A percentile compares a stretch with the other conserved stretches of the same genome.
Evolutionary conservation across 2,888 invertebrate genomes (phyloP).

Genomic region (Pterostichus niger): DNA sequence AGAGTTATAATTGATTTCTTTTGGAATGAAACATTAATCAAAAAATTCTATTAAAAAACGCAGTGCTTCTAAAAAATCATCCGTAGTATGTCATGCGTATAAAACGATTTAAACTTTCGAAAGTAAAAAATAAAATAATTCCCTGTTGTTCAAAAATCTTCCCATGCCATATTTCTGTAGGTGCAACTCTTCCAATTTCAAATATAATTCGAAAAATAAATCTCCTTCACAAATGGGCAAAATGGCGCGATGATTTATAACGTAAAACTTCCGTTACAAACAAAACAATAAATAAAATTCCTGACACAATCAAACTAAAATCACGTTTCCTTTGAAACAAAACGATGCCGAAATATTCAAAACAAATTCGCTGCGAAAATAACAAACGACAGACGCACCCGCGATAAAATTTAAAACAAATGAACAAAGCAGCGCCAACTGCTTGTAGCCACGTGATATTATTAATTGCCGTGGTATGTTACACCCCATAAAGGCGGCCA

Average conservation of each 20-base stretch:
- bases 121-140: constrained; percentile 26
- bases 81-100: constrained; percentile 11
- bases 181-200: not conserved
- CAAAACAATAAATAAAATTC: constrained; percentile 19
- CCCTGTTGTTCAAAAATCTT: not conserved
- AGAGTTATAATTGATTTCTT: constrained; percentile 4
- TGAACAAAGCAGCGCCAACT: constrained; percentile 27
- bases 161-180: not conserved
- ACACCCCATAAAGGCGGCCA: constrained; percentile 38
- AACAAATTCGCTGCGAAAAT: constrained; percentile 15
- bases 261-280: not conserved
- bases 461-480: constrained; percentile 55
- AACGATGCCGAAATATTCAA: not conserved
- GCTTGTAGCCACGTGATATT: constrained; percentile 51
- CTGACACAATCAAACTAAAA: constrained; percentile 20
- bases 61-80: not conserved
- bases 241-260: constrained; percentile 8
- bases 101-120: constrained; percentile 1
- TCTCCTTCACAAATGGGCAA: not conserved
- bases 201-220: not conserved
- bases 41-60: constrained; percentile 14
- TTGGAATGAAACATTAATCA: constrained; percentile 27
- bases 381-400: constrained; percentile 14
- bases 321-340: not conserved
- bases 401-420: constrained; percentile 54